Base-by-base conservation (phyloP, 2,797 vertebrate genomes). In the Muraenolepis orangiensis region DNA sequence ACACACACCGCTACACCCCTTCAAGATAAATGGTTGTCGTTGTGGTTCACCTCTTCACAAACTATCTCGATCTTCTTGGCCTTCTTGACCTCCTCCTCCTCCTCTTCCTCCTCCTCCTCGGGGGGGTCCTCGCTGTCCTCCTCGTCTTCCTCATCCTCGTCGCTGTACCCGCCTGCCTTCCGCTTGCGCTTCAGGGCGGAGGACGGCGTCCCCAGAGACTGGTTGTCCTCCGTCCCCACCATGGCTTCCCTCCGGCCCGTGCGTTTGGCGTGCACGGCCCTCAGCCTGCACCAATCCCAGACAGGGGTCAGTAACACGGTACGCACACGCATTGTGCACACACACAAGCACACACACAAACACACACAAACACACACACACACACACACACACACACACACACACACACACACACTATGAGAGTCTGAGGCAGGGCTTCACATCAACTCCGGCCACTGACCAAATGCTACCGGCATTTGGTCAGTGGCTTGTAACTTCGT, bases 21-120 rank as follows among this genome's bases (percentile, higher is more conserved):
- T n/a, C n/a, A n/a, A n/a, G n/a, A n/a, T n/a, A n/a, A n/a, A n/a
- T n/a, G n/a, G n/a, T n/a, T n/a, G n/a, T n/a, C n/a, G n/a, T n/a
- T n/a, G 3, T 7, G 3, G 42, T 68, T 76, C 85, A 93, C 98
- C 92, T 99, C 97, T 42, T 99, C 98, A 84, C 96, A 61, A 12
- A 61, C 96, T 30, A 91, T 93, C 85, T 99, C 97, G 20, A 94
- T 85, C 87, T 96, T 99, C 90, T 95, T 98, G 69, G 94, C 94
- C 84, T 97, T 99, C 89, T 98, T 99, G 28, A 90, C 85, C 74
- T 98, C 97, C 75, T 98, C 97, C 28, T 98, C 98, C 82, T 99
- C 98, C 0, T 99, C 98, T 0, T 98, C 98, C 0, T 99, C 98
- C 0, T 99, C 98, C 0, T 99, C 98, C 14, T 99, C 97, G 0